Percentiles rank a stretch among this genome's conserved stretches.
phyloP scores from a whole-genome alignment of 2,797 vertebrate species.

The Centropyge bicolor region DNA sequence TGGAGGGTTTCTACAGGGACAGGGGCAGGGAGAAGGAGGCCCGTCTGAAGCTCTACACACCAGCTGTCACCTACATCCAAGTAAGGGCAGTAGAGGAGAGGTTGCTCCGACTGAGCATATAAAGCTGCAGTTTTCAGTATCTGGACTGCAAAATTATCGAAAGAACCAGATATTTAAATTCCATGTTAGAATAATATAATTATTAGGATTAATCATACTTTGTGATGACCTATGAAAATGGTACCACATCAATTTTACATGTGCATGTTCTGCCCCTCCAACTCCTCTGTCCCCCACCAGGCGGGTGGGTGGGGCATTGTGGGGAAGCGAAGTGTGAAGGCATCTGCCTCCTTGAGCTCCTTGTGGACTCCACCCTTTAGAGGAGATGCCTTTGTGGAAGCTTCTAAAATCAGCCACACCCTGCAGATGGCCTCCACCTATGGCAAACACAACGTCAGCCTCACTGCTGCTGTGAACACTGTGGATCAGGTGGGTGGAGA shows the following conservation, averaged over 20 bases:
- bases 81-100: constrained; percentile 71
- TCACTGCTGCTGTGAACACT: constrained; percentile 81
- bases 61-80: constrained; percentile 85
- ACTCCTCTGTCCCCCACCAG: constrained; percentile 52
- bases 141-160: not conserved
- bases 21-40: constrained; percentile 83
- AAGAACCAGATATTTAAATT: not conserved
- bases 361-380: constrained; percentile 85
- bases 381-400: constrained; percentile 85
- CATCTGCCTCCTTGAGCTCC: constrained; percentile 82
- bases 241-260: not conserved
- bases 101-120: not conserved
- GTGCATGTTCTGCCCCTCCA: not conserved
- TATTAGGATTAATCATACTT: too few relatives aligned
- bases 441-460: constrained; percentile 84
- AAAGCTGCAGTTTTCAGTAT: not conserved
- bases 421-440: constrained; percentile 85
- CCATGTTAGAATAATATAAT: not conserved
- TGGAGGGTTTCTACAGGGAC: constrained; percentile 85
- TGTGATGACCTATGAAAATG: not conserved
- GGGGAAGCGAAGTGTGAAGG: constrained; percentile 79
- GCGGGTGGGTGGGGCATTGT: constrained; percentile 71
- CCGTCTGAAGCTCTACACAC: constrained; percentile 84
- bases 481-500: constrained; percentile 82
- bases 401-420: constrained; percentile 77